Percentiles rank a stretch among this genome's conserved stretches.
Evolutionary conservation across 2,888 invertebrate species (phyloP).

Genomic region (Oligia strigilis): DNA sequence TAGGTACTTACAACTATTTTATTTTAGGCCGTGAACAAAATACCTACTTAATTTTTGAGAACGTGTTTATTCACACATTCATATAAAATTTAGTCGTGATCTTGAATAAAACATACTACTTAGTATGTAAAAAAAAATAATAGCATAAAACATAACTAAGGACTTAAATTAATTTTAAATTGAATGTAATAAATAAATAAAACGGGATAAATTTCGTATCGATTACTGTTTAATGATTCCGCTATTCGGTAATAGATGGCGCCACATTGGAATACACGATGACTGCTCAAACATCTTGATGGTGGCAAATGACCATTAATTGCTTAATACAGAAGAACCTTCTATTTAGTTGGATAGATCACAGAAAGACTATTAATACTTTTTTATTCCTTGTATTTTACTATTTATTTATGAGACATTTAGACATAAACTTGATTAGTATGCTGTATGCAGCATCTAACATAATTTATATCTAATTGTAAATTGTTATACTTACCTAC

Average conservation of each 20-base stretch:
- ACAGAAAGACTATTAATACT: not conserved
- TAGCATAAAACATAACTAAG: too few species aligned
- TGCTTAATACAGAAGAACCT: fast-evolving
- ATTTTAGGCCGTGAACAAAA: not conserved
- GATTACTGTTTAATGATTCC: constrained; percentile 51
- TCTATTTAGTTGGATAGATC: not conserved
- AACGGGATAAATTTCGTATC: not conserved
- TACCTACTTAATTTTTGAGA: too few species aligned
- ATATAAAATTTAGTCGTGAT: not conserved
- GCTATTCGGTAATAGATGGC: constrained; percentile 82
- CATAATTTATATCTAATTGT: not conserved
- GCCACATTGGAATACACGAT: constrained; percentile 37
- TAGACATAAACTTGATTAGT: not conserved
- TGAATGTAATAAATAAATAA: not conserved
- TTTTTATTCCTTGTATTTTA: not conserved
- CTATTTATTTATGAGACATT: not conserved
- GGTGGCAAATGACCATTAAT: not conserved
- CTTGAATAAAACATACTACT: not conserved
- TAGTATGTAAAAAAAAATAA: too few species aligned
- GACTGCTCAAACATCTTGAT: not conserved
- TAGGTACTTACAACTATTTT: not conserved
- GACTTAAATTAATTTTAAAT: not conserved
- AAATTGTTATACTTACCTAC: not conserved
- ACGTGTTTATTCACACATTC: not conserved
- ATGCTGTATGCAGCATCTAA: not conserved